Conservation (phyloP, 2,797 vertebrate species). For the Myiotriccus ornatus region DNA sequence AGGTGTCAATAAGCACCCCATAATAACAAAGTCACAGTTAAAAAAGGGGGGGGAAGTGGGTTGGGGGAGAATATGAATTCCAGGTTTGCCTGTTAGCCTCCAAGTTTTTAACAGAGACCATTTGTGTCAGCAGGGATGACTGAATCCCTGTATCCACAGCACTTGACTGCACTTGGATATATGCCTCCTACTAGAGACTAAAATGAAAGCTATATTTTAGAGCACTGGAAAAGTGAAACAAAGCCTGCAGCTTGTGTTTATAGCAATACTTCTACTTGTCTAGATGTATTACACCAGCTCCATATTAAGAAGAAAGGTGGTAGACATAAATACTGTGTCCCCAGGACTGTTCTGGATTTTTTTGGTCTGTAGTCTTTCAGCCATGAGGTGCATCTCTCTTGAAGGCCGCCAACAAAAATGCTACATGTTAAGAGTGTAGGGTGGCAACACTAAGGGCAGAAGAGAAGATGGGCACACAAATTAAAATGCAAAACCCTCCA, state of each 20-base stretch:
- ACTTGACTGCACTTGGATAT: constrained; percentile 34
- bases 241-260: constrained; percentile 26
- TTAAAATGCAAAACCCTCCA: neutral
- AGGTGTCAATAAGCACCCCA: neutral
- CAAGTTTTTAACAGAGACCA: constrained; percentile 4
- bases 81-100: neutral
- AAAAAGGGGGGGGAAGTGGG: accelerated
- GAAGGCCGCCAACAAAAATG: neutral
- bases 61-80: neutral
- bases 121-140: neutral
- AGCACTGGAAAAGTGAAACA: constrained; percentile 20
- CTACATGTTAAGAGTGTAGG: accelerated
- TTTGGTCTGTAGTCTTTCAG: neutral
- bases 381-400: neutral
- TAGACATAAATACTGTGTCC: neutral
- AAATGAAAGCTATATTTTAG: constrained; percentile 55
- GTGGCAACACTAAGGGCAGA: neutral
- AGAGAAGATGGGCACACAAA: neutral
- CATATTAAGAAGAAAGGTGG: neutral
- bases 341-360: neutral
- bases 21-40: neutral
- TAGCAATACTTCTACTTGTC: constrained; percentile 24
- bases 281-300: neutral
- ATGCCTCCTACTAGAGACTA: constrained; percentile 36
- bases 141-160: constrained; percentile 13